Base-by-base conservation (phyloP, 2,113 vertebrate genomes). In the Embiotoca jacksoni region DNA sequence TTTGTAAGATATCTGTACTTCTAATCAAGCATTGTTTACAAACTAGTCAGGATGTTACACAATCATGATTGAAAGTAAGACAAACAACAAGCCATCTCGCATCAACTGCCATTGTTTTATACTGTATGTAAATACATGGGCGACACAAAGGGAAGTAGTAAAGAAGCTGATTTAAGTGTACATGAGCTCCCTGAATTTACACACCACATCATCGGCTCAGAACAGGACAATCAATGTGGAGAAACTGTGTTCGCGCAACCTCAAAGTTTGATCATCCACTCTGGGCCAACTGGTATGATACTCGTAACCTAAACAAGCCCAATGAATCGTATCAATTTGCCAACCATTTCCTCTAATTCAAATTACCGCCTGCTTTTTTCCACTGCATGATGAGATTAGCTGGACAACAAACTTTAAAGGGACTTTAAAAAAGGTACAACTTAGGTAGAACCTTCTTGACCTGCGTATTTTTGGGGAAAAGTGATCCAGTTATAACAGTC, bases 211-310 rank as follows among this genome's bases (percentile, higher is more conserved):
- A 44, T 60, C 46, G 41, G 30, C 44, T 23, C n/a, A 54, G 35
- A 59, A 50, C 44, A 75, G 61, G 61, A 44, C 23, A 33, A 37
- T 65, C 72, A 62, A 73, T 52, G 13, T n/a, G 14, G 13, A 16
- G 14, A 50, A 50, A n/a, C 2, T 7, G 49, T 50, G 16, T 50
- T n/a, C 15, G 4, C 10, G 49, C 16, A 50, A n/a, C 49, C 49
- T 50, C 16, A 1, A 1, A 50, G 47, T 14, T 14, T 50, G 47
- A 50, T 44, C 41, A 44, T 44, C 41, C 41, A 44, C 10, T 44
- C 41, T 23, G 23, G 23, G 23, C 23, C 23, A 23, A 23, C 23
- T 23, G 23, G 41, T 7, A 2, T 11, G 41, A 11, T 44, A 3
- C 41, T 44, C 41, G 41, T 11, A 11, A 50, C 5, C 16, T 14